phyloP scores from a whole-genome alignment of 2,888 invertebrate genomes.

The Nymphalis urticae region DNA sequence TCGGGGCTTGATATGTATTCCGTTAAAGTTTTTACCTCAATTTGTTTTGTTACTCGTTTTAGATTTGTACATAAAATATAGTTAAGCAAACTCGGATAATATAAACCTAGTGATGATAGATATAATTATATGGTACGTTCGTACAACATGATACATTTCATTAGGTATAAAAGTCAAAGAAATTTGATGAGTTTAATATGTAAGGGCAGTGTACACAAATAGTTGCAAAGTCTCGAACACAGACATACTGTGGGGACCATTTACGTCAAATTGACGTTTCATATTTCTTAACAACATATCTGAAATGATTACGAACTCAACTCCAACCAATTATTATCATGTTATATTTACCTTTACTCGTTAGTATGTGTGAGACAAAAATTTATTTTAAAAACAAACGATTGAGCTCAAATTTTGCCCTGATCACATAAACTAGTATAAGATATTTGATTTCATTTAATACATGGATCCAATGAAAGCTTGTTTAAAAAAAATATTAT shows the following conservation, averaged over 20 bases:
- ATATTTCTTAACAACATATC: not conserved
- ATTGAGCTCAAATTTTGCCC: too few species aligned
- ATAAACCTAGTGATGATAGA: constrained; percentile 31
- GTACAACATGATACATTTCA: constrained; percentile 16
- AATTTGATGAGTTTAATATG: constrained; percentile 3
- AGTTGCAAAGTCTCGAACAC: not conserved
- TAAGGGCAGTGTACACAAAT: constrained; percentile 18
- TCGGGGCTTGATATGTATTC: constrained; percentile 18
- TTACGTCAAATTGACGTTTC: not conserved
- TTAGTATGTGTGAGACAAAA: too few species aligned
- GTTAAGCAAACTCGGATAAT: constrained; percentile 38
- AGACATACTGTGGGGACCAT: not conserved
- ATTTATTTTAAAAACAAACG: too few species aligned
- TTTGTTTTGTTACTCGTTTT: constrained; percentile 38
- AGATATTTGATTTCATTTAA: too few species aligned
- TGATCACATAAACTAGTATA: too few species aligned
- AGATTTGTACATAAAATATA: constrained; percentile 42
- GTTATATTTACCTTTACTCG: too few species aligned
- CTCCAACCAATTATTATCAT: too few species aligned
- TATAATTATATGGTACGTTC: constrained; percentile 27
- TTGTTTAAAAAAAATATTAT: too few species aligned
- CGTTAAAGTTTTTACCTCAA: constrained; percentile 35
- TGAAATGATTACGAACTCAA: not conserved
- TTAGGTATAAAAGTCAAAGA: constrained; percentile 4
- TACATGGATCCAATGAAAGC: too few species aligned